These are phyloP conservation scores for Erebia aethiops DNA, from an alignment of 2,888 invertebrate species.

Conservation along the genomic window DNA sequence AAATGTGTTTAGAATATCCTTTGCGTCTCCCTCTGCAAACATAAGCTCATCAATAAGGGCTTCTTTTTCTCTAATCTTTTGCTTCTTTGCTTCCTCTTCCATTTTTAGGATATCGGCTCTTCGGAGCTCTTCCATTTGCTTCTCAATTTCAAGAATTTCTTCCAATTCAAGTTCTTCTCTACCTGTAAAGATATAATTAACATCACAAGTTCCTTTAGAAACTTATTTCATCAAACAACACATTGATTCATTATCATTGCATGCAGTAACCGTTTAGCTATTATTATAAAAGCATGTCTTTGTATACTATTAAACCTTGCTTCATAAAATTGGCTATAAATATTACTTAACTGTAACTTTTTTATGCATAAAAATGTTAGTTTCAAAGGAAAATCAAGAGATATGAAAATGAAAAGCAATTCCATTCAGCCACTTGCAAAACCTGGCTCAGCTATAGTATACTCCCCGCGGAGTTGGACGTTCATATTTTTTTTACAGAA, in stretches of 20 bases:
- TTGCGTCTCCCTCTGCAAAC: constrained; percentile 95
- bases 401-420: too few species aligned
- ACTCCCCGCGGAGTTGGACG: too few species aligned
- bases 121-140: constrained; percentile 88
- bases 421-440: too few species aligned
- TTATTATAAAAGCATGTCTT: too few species aligned
- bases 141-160: constrained; percentile 91
- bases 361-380: too few species aligned
- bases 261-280: too few species aligned
- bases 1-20: constrained; percentile 92
- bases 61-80: constrained; percentile 93
- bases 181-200: constrained; percentile 58
- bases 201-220: background rate
- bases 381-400: too few species aligned
- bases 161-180: constrained; percentile 94
- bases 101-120: constrained; percentile 86
- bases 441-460: too few species aligned
- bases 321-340: too few species aligned
- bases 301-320: too few species aligned
- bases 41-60: constrained; percentile 97
- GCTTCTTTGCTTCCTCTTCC: constrained; percentile 89
- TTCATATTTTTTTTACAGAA: too few species aligned
- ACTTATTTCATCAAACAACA: background rate
- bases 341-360: too few species aligned
- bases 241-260: background rate